Conservation (phyloP, 1,140 invertebrate genomes). For the Luehdorfia chinensis region DNA sequence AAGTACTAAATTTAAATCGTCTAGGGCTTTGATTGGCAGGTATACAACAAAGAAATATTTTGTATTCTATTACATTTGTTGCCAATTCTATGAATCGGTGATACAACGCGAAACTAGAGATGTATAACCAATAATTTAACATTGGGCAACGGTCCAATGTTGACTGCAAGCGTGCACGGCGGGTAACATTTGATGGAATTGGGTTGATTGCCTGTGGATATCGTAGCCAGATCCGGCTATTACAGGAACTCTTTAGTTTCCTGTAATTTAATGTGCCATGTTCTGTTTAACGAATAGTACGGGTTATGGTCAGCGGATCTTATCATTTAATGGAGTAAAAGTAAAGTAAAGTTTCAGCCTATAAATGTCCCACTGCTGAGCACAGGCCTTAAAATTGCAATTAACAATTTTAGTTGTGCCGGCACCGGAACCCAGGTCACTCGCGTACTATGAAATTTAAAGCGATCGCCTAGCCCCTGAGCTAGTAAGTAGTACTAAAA, state of each 20-base stretch:
- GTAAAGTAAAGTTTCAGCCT: too few relatives aligned
- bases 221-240: background rate
- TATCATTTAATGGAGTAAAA: background rate
- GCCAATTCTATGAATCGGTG: background rate
- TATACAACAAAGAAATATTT: too few relatives aligned
- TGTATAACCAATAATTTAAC: conserved; percentile 34
- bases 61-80: too few relatives aligned
- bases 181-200: conserved; percentile 19
- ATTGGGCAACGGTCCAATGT: conserved; percentile 38
- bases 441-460: too few relatives aligned
- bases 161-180: conserved; percentile 30
- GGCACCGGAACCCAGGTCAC: too few relatives aligned
- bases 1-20: too few relatives aligned
- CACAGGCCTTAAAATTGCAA: too few relatives aligned
- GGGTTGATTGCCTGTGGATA: conserved; percentile 14
- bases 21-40: too few relatives aligned
- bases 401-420: too few relatives aligned
- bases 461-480: too few relatives aligned
- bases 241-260: background rate
- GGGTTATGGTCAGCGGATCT: conserved; percentile 6
- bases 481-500: too few relatives aligned
- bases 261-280: background rate
- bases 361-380: too few relatives aligned
- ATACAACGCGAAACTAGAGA: conserved; percentile 24
- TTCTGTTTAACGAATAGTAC: background rate